Evolutionary conservation across 2,113 vertebrate genomes (phyloP), one percentile per base, ranked within the genome.

Genomic region (Epinephelus cyanopodus): DNA sequence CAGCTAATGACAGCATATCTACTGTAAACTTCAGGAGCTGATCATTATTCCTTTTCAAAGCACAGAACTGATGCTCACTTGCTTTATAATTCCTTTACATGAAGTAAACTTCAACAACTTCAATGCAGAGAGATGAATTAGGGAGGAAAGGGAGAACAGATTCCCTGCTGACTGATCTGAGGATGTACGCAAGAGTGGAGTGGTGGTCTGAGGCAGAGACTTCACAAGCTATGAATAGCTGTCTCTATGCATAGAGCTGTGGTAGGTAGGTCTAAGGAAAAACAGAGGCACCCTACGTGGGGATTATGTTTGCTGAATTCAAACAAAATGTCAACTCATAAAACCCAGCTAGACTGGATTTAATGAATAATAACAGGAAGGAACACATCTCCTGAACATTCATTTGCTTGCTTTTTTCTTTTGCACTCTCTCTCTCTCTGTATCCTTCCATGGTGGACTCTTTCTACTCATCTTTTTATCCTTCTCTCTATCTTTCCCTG

Each of bases 231-330:
- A 64, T 76, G 67, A 84, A 84, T 73, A 73, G 39, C 47, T 83
- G 15, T 72, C 23, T 84, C 37, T 71, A 1, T 71, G 70, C 15
- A 66, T 15, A n/a, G 21, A 85, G 64, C 82, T 80, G 84, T 60
- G 52, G 72, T 25, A 77, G 74, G 74, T 77, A 76, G 27, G 60
- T 65, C 62, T 83, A 63, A 74, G 37, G 21, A 45, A 75, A 45
- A 39, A 67, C 37, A 37, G 6, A 71, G 57, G 61, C 73, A 52
- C 77, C 61, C 82, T 71, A 53, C 0, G 21, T 33, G 23, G 23
- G 67, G 70, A 81, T 92, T 81, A 61, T 75, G 69, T 83, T 85
- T 74, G 29, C 70, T 86, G 80, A 81, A 90, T 70, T 84, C 78
- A 82, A 85, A 75, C 39, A 68, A 85, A 82, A 87, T 75, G 70